Base-by-base conservation (phyloP, 2,113 vertebrate genomes). In the Carassius carassius region DNA sequence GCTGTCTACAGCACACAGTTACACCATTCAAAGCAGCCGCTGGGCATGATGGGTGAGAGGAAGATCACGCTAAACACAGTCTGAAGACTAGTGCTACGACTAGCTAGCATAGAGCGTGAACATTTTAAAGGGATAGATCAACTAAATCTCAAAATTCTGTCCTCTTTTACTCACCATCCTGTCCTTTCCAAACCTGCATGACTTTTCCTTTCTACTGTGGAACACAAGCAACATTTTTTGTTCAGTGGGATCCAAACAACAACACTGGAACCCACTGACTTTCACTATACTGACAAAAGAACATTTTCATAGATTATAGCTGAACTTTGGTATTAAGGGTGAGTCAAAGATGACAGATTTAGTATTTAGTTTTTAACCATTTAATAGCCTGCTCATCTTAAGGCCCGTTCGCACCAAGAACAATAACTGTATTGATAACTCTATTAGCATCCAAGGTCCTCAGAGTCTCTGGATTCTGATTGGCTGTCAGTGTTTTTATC, bases 1-100 rank as follows among this genome's bases (percentile, higher is more conserved):
- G 72, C 84, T 87, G 82, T 93, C 94, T 94, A 94, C 91, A 94
- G 95, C 94, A 93, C 94, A 90, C 86, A 89, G 90, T 92, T 51
- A 90, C 93, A 94, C 93, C 93, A 95, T 96, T 96, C 95, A 96
- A 96, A 96, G 95, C 94, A 91, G 92, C 94, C 92, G 91, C 90
- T 94, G 78, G 56, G 77, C 32, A 58, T 67, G 81, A 65, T 51
- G 77, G 17, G 51, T 10, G 23, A 60, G 17, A 62, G 54, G 69
- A 81, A 81, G 44, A 41, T 17, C 25, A 14, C 23, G 47, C 9
- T 17, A 51, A 60, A 72, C 29, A 37, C 29, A 17, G 76, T 25
- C 19, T 75, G 44, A 51, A 23, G 13, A 29, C 44, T 49, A 51
- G 14, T 10, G 17, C 51, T 58, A 10, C 5, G n/a, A 76, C 12